Evolutionary conservation across 2,888 invertebrate genomes (phyloP).

Genomic region (Merodon equestris): DNA sequence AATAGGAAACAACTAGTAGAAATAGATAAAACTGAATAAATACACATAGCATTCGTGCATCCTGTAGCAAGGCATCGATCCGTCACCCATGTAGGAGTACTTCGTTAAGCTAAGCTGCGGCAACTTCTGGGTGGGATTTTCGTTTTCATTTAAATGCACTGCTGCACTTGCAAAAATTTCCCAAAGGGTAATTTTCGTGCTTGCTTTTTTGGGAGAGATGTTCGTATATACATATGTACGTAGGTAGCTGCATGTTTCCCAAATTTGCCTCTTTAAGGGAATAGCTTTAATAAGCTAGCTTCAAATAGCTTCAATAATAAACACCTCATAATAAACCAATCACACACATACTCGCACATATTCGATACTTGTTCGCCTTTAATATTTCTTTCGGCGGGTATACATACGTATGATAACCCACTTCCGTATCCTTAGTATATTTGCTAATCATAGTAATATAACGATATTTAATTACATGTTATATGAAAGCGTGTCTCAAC

Average conservation of each 20-base stretch:
- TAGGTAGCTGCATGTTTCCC: background rate
- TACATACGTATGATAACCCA: too few species aligned
- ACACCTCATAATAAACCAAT: too few species aligned
- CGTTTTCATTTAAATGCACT: slow-evolving; percentile 62
- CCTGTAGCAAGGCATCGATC: slow-evolving; percentile 58
- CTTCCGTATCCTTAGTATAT: too few species aligned
- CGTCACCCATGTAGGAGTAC: slow-evolving; percentile 45
- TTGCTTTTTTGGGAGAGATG: slow-evolving; percentile 26
- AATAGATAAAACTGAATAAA: slow-evolving; percentile 45
- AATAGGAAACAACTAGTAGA: slow-evolving; percentile 53
- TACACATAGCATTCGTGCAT: slow-evolving; percentile 29
- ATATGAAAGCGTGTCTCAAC: too few species aligned
- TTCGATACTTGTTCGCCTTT: too few species aligned
- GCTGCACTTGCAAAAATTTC: slow-evolving; percentile 64
- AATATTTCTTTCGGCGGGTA: too few species aligned
- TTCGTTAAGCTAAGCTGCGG: background rate
- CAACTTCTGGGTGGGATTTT: slow-evolving; percentile 57
- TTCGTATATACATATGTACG: background rate
- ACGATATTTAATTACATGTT: too few species aligned
- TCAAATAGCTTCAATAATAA: too few species aligned
- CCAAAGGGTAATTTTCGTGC: slow-evolving; percentile 53
- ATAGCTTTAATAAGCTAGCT: too few species aligned
- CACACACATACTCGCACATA: too few species aligned
- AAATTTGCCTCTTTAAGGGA: too few species aligned
- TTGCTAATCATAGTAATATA: too few species aligned